Conservation (phyloP, 1,140 invertebrate species). For the Protaetia brevitarsis region DNA sequence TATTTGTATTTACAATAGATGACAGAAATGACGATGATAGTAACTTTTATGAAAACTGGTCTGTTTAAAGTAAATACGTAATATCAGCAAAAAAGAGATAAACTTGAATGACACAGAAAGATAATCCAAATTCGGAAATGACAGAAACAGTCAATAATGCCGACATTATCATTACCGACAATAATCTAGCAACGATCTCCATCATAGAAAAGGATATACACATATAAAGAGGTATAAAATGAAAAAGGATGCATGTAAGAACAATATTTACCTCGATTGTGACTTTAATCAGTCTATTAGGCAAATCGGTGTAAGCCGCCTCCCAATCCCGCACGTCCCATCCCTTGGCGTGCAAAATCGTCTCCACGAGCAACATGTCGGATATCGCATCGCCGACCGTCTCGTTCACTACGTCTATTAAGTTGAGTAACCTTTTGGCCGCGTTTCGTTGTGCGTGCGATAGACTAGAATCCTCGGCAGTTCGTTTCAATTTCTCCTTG, state of each 20-base stretch:
- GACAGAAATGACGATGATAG: too few relatives aligned
- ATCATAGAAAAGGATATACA: too few relatives aligned
- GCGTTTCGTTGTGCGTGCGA: conserved; percentile 50
- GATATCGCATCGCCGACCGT: conserved; percentile 97
- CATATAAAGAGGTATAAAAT: too few relatives aligned
- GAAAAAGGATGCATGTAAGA: neutral
- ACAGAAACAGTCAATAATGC: too few relatives aligned
- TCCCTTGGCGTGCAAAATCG: conserved; percentile 76
- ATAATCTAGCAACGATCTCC: too few relatives aligned
- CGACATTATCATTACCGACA: too few relatives aligned
- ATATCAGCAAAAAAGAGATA: too few relatives aligned
- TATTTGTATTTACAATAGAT: too few relatives aligned
- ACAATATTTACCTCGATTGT: conserved; percentile 60
- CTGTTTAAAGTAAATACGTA: too few relatives aligned
- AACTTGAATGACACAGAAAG: too few relatives aligned
- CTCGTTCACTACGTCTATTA: conserved; percentile 90
- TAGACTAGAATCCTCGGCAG: conserved; percentile 37
- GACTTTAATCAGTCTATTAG: conserved; percentile 86
- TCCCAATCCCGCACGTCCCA: conserved; percentile 82
- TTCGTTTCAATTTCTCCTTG: conserved; percentile 53
- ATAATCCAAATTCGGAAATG: too few relatives aligned
- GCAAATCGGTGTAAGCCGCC: conserved; percentile 77
- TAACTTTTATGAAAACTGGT: too few relatives aligned
- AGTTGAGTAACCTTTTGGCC: conserved; percentile 59
- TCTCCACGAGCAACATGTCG: conserved; percentile 92